phyloP scores from a whole-genome alignment of 1,140 invertebrate species.

The Tetraneura akinire region DNA sequence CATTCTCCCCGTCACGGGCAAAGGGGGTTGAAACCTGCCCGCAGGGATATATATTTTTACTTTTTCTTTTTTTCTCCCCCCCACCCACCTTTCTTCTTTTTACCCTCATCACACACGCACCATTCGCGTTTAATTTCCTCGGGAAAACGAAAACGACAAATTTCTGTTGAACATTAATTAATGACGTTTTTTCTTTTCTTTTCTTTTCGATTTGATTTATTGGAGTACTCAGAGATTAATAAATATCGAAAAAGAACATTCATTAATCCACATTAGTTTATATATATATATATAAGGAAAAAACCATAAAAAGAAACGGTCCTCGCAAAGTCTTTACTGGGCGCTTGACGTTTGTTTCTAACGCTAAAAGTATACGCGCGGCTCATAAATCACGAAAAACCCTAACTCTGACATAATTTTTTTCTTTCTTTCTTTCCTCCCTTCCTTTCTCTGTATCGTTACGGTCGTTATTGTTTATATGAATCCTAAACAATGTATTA shows the following conservation, averaged over 20 bases:
- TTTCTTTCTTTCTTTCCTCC: not conserved
- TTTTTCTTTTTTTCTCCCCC: conserved; percentile 1
- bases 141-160: conserved; percentile 47
- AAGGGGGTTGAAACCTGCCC: conserved; percentile 12
- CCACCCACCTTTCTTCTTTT: too few relatives aligned
- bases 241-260: conserved; percentile 47
- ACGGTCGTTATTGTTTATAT: conserved; percentile 16
- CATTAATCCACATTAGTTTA: conserved; percentile 43
- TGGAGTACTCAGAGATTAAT: conserved; percentile 40
- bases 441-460: not conserved
- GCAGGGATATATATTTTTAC: not conserved
- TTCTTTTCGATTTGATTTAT: conserved; percentile 39
- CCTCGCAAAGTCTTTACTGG: not conserved
- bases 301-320: not conserved
- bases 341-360: conserved; percentile 29
- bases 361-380: conserved; percentile 23
- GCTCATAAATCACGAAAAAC: conserved; percentile 42
- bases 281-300: not conserved
- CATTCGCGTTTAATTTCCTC: conserved; percentile 21
- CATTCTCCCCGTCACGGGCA: not conserved
- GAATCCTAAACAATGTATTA: not conserved
- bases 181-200: conserved; percentile 35
- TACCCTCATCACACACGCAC: too few relatives aligned
- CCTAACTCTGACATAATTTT: conserved; percentile 16
- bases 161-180: conserved; percentile 50